These are phyloP conservation scores for Balearica regulorum DNA, from an alignment of 2,797 vertebrate species.

Conservation along the genomic window DNA sequence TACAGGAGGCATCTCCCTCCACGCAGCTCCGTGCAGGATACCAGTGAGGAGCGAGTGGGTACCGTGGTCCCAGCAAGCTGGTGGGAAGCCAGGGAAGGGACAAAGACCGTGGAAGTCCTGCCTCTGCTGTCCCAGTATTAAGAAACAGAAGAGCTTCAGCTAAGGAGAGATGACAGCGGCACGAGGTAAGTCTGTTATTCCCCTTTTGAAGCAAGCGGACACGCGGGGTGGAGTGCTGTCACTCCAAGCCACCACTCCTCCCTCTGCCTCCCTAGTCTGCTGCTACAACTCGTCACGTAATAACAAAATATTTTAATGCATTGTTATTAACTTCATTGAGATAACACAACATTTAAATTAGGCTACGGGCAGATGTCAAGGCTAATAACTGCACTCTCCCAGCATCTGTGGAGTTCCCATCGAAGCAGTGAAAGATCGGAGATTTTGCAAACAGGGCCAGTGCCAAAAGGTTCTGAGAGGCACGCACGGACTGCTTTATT, in stretches of 20 bases:
- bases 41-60: neutral
- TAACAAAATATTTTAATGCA: neutral
- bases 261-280: neutral
- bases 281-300: neutral
- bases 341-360: neutral
- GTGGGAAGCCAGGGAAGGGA: neutral
- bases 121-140: neutral
- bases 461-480: neutral
- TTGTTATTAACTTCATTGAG: neutral
- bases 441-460: neutral
- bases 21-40: accelerated
- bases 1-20: neutral
- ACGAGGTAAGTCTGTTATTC: neutral
- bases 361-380: neutral
- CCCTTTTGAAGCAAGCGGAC: neutral
- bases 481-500: neutral
- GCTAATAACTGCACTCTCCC: neutral
- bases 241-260: neutral
- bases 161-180: neutral
- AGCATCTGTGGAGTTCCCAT: neutral
- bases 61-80: neutral
- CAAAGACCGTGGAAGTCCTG: neutral
- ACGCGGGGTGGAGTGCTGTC: neutral
- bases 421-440: neutral
- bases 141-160: neutral